These are phyloP conservation scores for Odocoileus virginianus DNA, from an alignment of 2,113 vertebrate genomes.

Conservation along the genomic window DNA sequence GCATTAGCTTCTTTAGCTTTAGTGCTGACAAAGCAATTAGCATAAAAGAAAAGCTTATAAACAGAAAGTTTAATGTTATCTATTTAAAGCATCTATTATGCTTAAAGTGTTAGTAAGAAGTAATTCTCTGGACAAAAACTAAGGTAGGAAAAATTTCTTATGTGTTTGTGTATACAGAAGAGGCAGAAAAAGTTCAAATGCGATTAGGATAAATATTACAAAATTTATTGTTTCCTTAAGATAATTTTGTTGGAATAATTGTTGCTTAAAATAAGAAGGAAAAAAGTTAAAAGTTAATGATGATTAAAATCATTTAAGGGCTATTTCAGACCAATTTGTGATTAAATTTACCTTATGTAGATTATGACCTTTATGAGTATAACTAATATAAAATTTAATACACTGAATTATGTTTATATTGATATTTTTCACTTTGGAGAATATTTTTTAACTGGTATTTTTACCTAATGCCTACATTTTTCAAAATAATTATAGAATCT, in stretches of 20 bases:
- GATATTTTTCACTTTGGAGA: not conserved
- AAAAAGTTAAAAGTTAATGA: not conserved
- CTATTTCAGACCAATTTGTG: not conserved
- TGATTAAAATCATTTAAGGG: not conserved
- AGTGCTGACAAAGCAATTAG: constrained; percentile 29
- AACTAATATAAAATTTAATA: not conserved
- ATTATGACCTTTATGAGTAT: not conserved
- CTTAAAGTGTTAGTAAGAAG: not conserved
- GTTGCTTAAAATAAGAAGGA: not conserved
- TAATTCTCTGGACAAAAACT: not conserved
- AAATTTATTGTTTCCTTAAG: not conserved
- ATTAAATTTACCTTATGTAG: not conserved
- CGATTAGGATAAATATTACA: constrained; percentile 7
- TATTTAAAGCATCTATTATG: not conserved
- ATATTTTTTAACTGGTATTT: not conserved
- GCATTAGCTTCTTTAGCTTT: constrained; percentile 40
- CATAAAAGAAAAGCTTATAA: not conserved
- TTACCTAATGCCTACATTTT: not conserved
- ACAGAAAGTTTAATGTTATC: not conserved
- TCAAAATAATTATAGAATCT: constrained; percentile 1
- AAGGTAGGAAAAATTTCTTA: not conserved
- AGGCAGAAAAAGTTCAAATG: not conserved
- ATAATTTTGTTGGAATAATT: not conserved
- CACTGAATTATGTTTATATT: not conserved
- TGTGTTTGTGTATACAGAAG: not conserved